Evolutionary conservation across 2,888 invertebrate genomes (phyloP).

Genomic region (Dynastes maya): DNA sequence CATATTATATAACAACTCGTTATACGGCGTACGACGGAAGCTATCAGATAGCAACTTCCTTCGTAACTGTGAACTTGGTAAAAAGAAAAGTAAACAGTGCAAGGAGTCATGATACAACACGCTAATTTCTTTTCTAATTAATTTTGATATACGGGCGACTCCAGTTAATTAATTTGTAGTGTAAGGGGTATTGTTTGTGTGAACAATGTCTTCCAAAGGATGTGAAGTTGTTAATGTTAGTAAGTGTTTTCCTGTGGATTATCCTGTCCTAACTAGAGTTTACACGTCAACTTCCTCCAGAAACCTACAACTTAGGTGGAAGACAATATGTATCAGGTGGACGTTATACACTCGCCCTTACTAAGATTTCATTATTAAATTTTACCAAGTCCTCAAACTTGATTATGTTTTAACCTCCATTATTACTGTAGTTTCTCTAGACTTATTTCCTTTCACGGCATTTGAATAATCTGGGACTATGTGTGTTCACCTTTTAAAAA

Average conservation of each 20-base stretch:
- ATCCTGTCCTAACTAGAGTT: conserved; percentile 55
- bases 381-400: background rate
- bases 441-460: background rate
- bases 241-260: conserved; percentile 54
- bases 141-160: conserved; percentile 43
- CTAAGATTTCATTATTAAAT: conserved; percentile 15
- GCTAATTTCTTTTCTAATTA: conserved; percentile 52
- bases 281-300: conserved; percentile 49
- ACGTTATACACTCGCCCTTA: conserved; percentile 2
- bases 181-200: conserved; percentile 46
- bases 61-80: conserved; percentile 21
- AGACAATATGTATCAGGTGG: conserved; percentile 9
- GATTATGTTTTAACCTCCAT: background rate
- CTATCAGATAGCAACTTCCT: conserved; percentile 18
- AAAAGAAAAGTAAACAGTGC: conserved; percentile 33
- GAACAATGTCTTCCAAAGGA: conserved; percentile 51
- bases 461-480: no score
- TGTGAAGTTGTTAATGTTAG: conserved; percentile 51
- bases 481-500: no score
- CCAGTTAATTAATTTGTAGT: conserved; percentile 51
- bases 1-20: conserved; percentile 2
- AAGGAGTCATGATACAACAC: conserved; percentile 19
- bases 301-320: conserved; percentile 28
- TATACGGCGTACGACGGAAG: background rate
- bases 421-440: background rate